Base-by-base conservation (phyloP, 2,888 invertebrate genomes). In the Apamea anceps region DNA sequence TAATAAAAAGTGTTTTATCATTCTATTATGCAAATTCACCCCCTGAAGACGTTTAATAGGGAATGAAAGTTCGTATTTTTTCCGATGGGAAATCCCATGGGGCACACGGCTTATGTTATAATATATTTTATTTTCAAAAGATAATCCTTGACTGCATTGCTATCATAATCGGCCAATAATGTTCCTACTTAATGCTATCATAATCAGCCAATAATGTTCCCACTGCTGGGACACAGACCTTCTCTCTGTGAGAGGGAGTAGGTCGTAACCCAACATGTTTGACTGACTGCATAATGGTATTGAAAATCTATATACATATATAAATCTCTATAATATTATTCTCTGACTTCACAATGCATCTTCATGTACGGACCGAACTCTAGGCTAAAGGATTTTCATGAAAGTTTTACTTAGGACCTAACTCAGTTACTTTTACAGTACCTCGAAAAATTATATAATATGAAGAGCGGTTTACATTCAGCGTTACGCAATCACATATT, bases 401-500 rank as follows among this genome's bases (percentile, higher is more conserved):
- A 10, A 68, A 62, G 28, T 45, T 66, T 51, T 57, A 65, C 21
- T 79, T 63, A 65, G 42, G 32, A 32, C 28, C 28, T 80, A 54
- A 62, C n/a, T 45, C 21, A 37, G 21, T 65, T 63, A 32, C 65
- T 18, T 42, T 79, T 51, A 65, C 42, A 65, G 65, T 60, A 81
- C 28, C 54, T 82, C 18, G 60, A 71, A 62, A 62, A 68, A 73
- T 74, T 70, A 86, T 57, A 63, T 74, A 70, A 81, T 37, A 25
- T 48, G 60, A 68, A 86, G 75, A 70, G 42, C 57, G 42, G 42
- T 68, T 68, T 57, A 68, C n/a, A 60, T 75, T 63, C 21, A 82
- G 45, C n/a, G 65, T 82, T 82, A 82, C 60, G 76, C 70, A 82
- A 75, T 75, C 57, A 48, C 42, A 68, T 70, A 63, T 60, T 73